Base-by-base conservation (phyloP, 2,113 vertebrate species). In the Haplochromis vanheusdeni region DNA sequence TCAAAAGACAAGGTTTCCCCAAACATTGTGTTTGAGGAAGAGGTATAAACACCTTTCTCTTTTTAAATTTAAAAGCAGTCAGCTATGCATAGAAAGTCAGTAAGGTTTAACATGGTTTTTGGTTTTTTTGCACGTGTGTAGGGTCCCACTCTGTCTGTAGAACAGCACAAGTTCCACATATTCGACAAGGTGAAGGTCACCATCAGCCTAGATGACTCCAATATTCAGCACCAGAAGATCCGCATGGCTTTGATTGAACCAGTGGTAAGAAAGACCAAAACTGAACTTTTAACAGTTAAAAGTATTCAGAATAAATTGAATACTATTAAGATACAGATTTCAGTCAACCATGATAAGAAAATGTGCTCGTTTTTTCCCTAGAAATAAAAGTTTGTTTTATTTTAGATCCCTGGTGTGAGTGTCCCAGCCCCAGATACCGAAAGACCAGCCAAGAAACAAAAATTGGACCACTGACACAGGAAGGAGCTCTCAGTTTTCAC, bases 181-280 rank as follows among this genome's bases (percentile, higher is more conserved):
- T 99, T 99, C 95, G 98, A 99, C 94, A 97, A 95, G 91, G 98
- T 99, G 90, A 98, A 97, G 94, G 98, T 99, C 81, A 98, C 97
- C 86, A 94, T 99, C 91, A 97, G 92, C 86, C 95, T 99, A 79
- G 99, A 99, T 65, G 96, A 97, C 79, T 98, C 98, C 70, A 99
- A 99, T 85, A 95, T 99, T 86, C 99, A 99, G 70, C 98, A 99
- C 89, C 99, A 99, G 96, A 99, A 98, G 96, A 99, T 99, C 91
- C 96, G 97, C 75, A 99, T 99, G 98, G 93, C 96, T 3, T 94
- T 99, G 45, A 95, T 97, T 6, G 97, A 99, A 52, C 99, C 99
- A 1, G 96, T 98, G 97, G 99, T 99, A 95, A 96, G 97, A 12
- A 87, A 56, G 11, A 47, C 42, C 16, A 80, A 16, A 10, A 17